Percentiles rank a stretch among this genome's conserved stretches.
phyloP scores from a whole-genome alignment of 2,797 vertebrate species.

The Sebastes kiyomatsui region DNA sequence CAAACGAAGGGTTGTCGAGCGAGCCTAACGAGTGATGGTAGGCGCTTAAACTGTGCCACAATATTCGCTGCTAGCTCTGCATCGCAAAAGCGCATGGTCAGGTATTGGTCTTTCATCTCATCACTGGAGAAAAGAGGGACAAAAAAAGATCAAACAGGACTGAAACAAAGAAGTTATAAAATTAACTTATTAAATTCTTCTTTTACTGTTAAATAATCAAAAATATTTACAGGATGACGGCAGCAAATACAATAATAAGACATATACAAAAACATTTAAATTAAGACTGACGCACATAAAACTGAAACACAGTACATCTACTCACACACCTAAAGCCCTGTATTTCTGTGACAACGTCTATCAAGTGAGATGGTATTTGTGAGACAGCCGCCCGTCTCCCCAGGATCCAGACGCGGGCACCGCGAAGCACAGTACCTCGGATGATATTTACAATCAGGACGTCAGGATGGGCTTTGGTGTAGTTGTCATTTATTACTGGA shows the following conservation, averaged over 20 bases:
- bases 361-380: slow-evolving; percentile 67
- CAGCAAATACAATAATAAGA: background rate
- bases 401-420: slow-evolving; percentile 78
- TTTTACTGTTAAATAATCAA: background rate
- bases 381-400: slow-evolving; percentile 60
- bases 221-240: background rate
- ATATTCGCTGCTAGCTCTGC: slow-evolving; percentile 19
- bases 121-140: slow-evolving; percentile 35
- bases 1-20: slow-evolving; percentile 74
- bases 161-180: background rate
- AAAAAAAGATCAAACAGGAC: background rate
- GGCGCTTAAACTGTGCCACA: slow-evolving; percentile 55
- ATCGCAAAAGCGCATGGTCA: slow-evolving; percentile 66
- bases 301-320: background rate
- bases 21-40: slow-evolving; percentile 54
- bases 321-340: slow-evolving; percentile 74
- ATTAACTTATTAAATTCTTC: background rate
- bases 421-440: slow-evolving; percentile 72
- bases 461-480: slow-evolving; percentile 39
- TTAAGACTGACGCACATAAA: background rate
- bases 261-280: too few relatives aligned
- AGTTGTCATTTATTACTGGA: slow-evolving; percentile 45
- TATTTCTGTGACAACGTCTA: slow-evolving; percentile 71
- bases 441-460: slow-evolving; percentile 80
- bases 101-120: slow-evolving; percentile 72